Base-by-base conservation (phyloP, 1,140 invertebrate species). In the Drosophila kikkawai region DNA sequence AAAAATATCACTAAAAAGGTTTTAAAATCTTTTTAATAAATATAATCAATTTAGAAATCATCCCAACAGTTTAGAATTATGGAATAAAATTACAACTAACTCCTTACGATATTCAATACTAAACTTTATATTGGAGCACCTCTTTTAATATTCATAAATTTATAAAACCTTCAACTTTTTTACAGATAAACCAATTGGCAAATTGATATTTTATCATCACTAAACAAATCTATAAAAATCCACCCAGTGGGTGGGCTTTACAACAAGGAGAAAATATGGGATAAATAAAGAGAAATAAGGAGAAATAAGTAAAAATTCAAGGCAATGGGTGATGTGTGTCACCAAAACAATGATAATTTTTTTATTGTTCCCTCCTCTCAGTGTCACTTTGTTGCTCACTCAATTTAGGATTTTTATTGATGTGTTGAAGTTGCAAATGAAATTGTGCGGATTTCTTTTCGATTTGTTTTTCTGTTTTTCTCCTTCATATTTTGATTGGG, bases 371-470 rank as follows among this genome's bases (percentile, higher is more conserved):
- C 19, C 42, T 42, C n/a, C 13, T 22, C 34, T 29, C 26, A 15
- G 12, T 34, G 26, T 39, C n/a, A 50, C 37, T 65, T 79, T 71
- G 67, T 67, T 60, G 55, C 53, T 42, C 57, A 61, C 51, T 61
- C 60, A 78, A 85, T 82, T 85, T 86, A 75, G 60, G 73, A 88
- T 75, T 87, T 84, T 87, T 87, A 87, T 87, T 83, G 84, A 84
- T 77, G 65, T 88, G 77, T 87, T 87, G 78, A 64, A 70, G 65
- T 70, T 60, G 51, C 37, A 51, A 79, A 70, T 63, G 51, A 69
- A 79, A 78, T 69, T 79, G 65, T 45, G 39, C 45, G 60, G 41
- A 73, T 55, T 55, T 53, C 48, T 13, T 13, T 44, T 64, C 26
- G 12, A 44, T 44, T 61, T 34, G 32, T 61, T 26, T 65, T 70